Evolutionary conservation across 35 echinoderm and acorn worm species (phyloP), one percentile per base, ranked within the genome.

Genomic region (Hemicentrotus pulcherrimus): DNA sequence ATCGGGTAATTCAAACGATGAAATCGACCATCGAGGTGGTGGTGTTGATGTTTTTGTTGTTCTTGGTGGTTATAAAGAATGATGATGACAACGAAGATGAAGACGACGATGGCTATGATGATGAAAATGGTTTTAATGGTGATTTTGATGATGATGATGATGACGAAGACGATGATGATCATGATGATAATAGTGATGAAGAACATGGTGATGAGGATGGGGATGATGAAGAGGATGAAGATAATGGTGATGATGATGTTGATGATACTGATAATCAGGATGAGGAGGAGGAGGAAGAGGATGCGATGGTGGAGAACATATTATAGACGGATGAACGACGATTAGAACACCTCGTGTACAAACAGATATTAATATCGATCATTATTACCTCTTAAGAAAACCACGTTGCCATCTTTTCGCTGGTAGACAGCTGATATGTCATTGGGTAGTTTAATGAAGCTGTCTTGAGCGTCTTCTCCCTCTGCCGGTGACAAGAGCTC

Each of bases 401-500:
- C 91, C 14, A 93, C 91, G 30, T 47, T 93, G 48, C 91, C 91
- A 47, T 93, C 91, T 31, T 32, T 31, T 31, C 46, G 48, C 14
- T 93, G 46, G 91, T 50, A 93, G 46, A 58, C 91, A 16, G 91
- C 91, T 47, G 91, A 50, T 18, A 93, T 93, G 12, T 93, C 91
- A 58, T 58, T 93, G 3, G 46, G 91, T 31, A 93, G 91, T 93
- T 93, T 93, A 14, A 93, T 47, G 22, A 93, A 93, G n/a, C 45
- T 32, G 19, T 93, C 91, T 14, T 47, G n/a, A 13, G 91, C 91
- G 30, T 93, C 22, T 47, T 93, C 91, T 31, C 91, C 91, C 6
- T 28, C 91, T 24, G 19, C 91, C 5, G 91, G 91, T 0, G 91
- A 93, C 22, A 93, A 8, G 46, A 93, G 91, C 45, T 58, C 30